Conservation (phyloP, 2,113 vertebrate genomes). For the Amazona guildingii region DNA sequence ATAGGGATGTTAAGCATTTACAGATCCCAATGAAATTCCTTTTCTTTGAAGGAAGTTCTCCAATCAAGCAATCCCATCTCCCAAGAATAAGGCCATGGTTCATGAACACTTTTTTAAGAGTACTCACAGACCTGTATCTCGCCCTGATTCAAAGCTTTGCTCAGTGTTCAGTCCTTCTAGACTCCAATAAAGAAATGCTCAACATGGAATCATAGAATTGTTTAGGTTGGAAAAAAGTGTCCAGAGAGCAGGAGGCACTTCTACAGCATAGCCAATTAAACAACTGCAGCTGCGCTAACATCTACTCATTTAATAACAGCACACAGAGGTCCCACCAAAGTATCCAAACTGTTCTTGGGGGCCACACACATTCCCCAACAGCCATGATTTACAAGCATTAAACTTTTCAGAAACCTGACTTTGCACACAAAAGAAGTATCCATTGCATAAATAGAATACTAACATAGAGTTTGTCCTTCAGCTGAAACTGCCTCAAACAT, state of each 20-base stretch:
- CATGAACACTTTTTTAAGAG: background rate
- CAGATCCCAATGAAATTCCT: background rate
- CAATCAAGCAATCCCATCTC: background rate
- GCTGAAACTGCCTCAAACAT: background rate
- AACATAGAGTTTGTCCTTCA: background rate
- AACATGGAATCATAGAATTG: rapidly evolving
- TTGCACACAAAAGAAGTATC: background rate
- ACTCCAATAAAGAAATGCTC: background rate
- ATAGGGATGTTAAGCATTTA: background rate
- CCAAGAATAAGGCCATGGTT: background rate
- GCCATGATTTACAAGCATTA: background rate
- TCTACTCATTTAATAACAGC: background rate
- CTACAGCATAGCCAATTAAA: background rate
- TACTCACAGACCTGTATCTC: background rate
- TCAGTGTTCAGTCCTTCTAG: background rate
- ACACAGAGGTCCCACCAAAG: background rate
- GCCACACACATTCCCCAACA: background rate
- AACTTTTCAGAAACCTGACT: background rate
- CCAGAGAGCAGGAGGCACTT: background rate
- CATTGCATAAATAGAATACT: background rate
- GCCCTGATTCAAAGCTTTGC: background rate
- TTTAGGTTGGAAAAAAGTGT: background rate
- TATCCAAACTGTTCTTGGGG: background rate
- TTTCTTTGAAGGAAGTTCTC: background rate
- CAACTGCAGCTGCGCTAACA: background rate